phyloP scores from a whole-genome alignment of 2,888 invertebrate genomes.

The Tromatobia lineatoria region DNA sequence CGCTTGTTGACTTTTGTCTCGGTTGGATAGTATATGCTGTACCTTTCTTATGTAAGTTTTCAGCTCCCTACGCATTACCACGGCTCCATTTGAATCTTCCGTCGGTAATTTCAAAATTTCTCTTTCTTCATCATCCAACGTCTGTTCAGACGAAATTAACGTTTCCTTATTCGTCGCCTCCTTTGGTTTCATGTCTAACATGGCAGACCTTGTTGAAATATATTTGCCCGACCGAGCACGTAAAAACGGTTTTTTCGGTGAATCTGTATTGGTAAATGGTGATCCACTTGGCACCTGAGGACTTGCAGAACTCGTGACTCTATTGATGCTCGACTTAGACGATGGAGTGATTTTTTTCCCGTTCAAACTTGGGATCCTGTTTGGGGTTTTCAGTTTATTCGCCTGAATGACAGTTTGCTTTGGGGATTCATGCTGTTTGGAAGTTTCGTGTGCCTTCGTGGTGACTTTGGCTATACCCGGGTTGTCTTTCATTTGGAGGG shows the following conservation, averaged over 20 bases:
- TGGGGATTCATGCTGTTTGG: background rate
- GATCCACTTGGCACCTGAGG: background rate
- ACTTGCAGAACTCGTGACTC: conserved; percentile 17
- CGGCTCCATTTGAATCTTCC: conserved; percentile 70
- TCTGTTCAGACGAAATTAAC: conserved; percentile 6
- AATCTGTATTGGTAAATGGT: background rate
- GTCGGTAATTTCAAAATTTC: conserved; percentile 64
- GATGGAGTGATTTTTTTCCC: conserved; percentile 26
- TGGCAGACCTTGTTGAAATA: conserved; percentile 50
- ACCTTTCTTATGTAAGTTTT: conserved; percentile 76
- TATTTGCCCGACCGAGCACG: conserved; percentile 64
- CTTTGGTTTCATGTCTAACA: conserved; percentile 8
- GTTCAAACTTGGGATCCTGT: conserved; percentile 6
- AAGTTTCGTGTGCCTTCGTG: background rate
- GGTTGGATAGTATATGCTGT: conserved; percentile 71
- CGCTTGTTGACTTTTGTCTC: conserved; percentile 60
- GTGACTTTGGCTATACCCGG: background rate
- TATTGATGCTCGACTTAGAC: conserved; percentile 28
- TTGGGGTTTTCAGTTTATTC: conserved; percentile 29
- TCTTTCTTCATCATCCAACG: conserved; percentile 20
- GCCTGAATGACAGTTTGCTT: background rate
- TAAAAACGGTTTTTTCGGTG: conserved; percentile 50
- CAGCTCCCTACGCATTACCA: conserved; percentile 73
- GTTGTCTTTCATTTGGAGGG: conserved; percentile 5
- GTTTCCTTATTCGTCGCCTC: background rate